Conservation (phyloP, 2,113 vertebrate species). For the Daphoenositta chrysoptera region DNA sequence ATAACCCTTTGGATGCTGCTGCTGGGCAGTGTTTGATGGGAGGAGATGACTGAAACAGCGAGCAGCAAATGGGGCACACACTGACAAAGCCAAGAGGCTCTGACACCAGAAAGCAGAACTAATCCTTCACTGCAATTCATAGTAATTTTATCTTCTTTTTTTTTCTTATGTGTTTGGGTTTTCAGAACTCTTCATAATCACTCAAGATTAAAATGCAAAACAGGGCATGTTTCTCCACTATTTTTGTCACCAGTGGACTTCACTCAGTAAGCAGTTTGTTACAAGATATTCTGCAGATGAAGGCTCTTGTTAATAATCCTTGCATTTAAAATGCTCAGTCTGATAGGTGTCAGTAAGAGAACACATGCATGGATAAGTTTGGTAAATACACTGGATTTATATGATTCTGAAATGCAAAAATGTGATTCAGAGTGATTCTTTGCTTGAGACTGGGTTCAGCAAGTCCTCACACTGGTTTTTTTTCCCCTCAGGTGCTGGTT, state of each 20-base stretch:
- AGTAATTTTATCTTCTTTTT: background rate
- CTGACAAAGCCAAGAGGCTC: background rate
- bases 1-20: background rate
- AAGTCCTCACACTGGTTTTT: background rate
- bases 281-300: background rate
- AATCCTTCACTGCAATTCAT: background rate
- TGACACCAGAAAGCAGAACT: background rate
- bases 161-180: background rate
- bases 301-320: background rate
- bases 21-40: background rate
- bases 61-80: background rate
- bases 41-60: background rate
- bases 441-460: background rate
- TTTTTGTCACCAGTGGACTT: background rate
- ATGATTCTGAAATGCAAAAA: background rate
- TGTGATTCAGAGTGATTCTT: accelerated
- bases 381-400: background rate
- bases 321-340: background rate
- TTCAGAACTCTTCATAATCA: background rate
- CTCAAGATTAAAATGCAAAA: background rate
- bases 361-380: accelerated
- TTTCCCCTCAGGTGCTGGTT: accelerated
- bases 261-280: background rate
- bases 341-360: background rate
- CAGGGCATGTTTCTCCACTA: background rate